These are phyloP conservation scores for Arvicanthis niloticus DNA, from an alignment of 2,113 vertebrate genomes.

Conservation along the genomic window DNA sequence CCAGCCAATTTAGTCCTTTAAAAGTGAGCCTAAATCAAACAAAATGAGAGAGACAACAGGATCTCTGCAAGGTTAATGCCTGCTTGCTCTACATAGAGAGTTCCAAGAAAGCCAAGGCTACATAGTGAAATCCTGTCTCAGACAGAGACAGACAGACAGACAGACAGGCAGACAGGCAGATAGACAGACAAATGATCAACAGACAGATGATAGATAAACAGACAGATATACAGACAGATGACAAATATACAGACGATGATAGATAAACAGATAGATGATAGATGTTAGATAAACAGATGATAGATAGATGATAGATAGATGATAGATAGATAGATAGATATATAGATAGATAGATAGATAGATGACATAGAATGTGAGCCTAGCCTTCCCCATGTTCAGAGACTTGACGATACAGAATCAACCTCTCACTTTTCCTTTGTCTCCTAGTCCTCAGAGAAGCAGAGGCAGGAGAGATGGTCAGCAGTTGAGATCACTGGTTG, in stretches of 20 bases:
- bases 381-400: not conserved
- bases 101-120: not conserved
- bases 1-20: not conserved
- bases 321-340: not conserved
- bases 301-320: not conserved
- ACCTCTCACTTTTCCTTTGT: not conserved
- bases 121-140: not conserved
- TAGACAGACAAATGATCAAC: not conserved
- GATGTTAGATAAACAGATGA: too few relatives aligned
- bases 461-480: not conserved
- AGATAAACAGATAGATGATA: not conserved
- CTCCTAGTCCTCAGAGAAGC: not conserved
- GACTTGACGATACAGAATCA: not conserved
- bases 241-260: not conserved
- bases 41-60: not conserved
- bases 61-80: not conserved
- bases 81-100: not conserved
- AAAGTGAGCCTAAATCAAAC: too few relatives aligned
- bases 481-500: not conserved
- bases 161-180: not conserved
- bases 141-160: not conserved
- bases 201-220: not conserved
- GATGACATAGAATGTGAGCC: not conserved
- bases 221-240: not conserved
- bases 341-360: not conserved